These are phyloP conservation scores for Theristicus caerulescens DNA, from an alignment of 2,113 vertebrate species.

Conservation along the genomic window DNA sequence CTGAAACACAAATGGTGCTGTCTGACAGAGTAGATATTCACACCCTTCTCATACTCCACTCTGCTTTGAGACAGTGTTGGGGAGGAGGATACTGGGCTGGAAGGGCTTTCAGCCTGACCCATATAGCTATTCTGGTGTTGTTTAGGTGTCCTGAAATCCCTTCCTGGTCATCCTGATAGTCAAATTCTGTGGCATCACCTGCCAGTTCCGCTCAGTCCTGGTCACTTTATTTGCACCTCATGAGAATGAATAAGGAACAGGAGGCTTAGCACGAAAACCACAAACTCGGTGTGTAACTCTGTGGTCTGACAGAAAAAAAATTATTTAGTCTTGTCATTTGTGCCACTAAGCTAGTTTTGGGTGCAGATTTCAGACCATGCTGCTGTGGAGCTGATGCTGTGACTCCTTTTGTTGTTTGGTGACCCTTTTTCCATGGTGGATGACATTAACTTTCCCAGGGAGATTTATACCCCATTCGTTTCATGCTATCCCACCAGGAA, in stretches of 20 bases:
- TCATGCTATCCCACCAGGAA: constrained; percentile 67
- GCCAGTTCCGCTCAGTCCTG: not conserved
- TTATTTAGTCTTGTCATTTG: not conserved
- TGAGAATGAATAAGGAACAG: not conserved
- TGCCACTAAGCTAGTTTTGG: not conserved
- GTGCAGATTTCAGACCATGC: not conserved
- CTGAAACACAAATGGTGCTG: not conserved
- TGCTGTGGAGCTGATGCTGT: not conserved
- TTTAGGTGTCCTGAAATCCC: not conserved
- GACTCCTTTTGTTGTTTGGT: not conserved
- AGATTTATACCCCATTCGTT: not conserved
- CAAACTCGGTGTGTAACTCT: not conserved
- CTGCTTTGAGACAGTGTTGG: not conserved
- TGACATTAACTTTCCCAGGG: not conserved
- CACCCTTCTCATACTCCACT: not conserved
- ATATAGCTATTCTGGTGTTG: not conserved
- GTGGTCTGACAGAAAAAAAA: not conserved
- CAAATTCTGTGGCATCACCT: not conserved
- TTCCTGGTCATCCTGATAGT: not conserved
- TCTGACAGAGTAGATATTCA: not conserved
- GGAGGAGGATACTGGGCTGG: not conserved
- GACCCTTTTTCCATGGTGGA: not conserved
- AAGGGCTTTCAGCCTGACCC: not conserved
- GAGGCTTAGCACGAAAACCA: not conserved
- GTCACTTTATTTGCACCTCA: not conserved